Evolutionary conservation across 2,888 invertebrate species (phyloP).

Genomic region (Anorthoa munda): DNA sequence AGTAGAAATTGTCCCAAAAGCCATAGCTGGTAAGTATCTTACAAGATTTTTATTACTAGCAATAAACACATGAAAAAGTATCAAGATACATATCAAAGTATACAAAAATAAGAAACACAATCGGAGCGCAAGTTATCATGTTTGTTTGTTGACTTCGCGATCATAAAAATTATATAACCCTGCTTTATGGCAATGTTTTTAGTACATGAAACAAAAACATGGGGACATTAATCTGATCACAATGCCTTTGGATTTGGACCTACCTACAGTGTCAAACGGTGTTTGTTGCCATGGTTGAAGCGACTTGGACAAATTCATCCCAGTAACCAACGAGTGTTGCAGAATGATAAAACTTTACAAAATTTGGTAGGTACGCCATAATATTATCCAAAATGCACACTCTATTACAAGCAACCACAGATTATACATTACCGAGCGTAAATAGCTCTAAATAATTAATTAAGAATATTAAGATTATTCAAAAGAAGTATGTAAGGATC

Average conservation of each 20-base stretch:
- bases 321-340: not conserved
- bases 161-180: conserved; percentile 64
- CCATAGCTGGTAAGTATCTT: too few relatives aligned
- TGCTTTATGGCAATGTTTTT: conserved; percentile 63
- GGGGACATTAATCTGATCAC: conserved; percentile 38
- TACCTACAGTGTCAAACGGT: not conserved
- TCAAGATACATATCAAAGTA: conserved; percentile 63
- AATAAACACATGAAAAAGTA: conserved; percentile 59
- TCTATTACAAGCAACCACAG: too few relatives aligned
- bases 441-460: too few relatives aligned
- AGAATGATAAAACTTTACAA: too few relatives aligned
- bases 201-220: conserved; percentile 51
- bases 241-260: not conserved
- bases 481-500: too few relatives aligned
- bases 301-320: too few relatives aligned
- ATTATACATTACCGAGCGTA: too few relatives aligned
- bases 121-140: conserved; percentile 54
- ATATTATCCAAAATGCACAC: too few relatives aligned
- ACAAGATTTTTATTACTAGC: conserved; percentile 46
- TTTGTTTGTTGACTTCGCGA: conserved; percentile 55
- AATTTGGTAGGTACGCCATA: too few relatives aligned
- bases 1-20: too few relatives aligned
- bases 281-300: not conserved
- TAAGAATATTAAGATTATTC: too few relatives aligned
- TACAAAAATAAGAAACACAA: conserved; percentile 53